Base-by-base conservation (phyloP, 1,140 invertebrate species). In the Cyclargus thomasi region DNA sequence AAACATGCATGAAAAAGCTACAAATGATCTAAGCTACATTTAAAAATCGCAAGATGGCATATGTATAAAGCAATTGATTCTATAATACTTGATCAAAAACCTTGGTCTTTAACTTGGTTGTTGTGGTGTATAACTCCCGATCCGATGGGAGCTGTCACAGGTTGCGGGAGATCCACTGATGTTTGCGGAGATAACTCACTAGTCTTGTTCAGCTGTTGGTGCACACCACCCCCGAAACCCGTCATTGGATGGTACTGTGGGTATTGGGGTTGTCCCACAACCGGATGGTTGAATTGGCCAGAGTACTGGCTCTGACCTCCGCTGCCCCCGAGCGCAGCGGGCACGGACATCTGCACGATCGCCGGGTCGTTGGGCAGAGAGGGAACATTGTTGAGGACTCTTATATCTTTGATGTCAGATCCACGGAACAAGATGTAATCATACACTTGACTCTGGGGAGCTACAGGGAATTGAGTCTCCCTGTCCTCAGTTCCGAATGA, bases 401-500 rank as follows among this genome's bases (percentile, higher is more conserved):
- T 94, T 77, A 99, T 97, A 88, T 99, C 99, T 91, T 99, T 99
- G 80, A 99, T 99, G 88, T 99, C 99, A 74, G 96, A 95, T 29
- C 98, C 99, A 73, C 98, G 92, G 91, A 99, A 99, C 64, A 99
- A 94, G 75, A 99, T 99, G 88, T 98, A 99, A 81, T 99, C 99
- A 91, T 99, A 99, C 39, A 99, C 95, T 91, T 99, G 98, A 92
- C 97, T 97, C 84, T 99, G 96, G 55, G 98, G 96, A 55, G 96
- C 95, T 47, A 99, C 97, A 68, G 97, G 97, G 84, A 96, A 96
- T 82, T 97, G 96, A 21, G 97, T 97, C 71, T 97, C 96, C 53
- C 99, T 92, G 84, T 99, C 97, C 92, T 99, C 99, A 29, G 99
- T 99, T 29, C 99, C 99, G 93, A 99, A 99, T 5, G 98, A 99